Base-by-base conservation (phyloP, 2,797 vertebrate genomes). In the Ciconia nigra region DNA sequence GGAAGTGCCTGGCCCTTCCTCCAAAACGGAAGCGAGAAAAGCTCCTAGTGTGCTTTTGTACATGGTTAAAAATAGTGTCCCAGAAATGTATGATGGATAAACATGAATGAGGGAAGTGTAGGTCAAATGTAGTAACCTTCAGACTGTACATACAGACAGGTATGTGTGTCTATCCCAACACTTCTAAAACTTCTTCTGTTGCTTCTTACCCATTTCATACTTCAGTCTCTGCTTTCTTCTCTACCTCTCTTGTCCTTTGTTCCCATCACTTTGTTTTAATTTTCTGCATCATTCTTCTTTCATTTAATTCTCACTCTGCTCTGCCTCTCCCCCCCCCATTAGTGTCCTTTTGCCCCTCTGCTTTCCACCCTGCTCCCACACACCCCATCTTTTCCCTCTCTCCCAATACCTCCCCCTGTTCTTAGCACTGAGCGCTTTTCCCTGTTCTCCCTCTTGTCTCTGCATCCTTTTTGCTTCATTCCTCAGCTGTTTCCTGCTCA, bases 11-110 rank as follows among this genome's bases (percentile, higher is more conserved):
- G 80, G 57, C 47, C 88, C 67, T 92, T 82, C 80, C 77, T 96
- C 83, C 74, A 86, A 96, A 93, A 93, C 89, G 84, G 39, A 83
- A 93, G 76, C 7, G 13, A 90, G 89, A 87, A 94, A 87, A 91
- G 46, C 67, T 91, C 59, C 51, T 77, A 13, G 41, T 73, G 63
- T 72, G 80, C 55, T 87, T 89, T 51, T 87, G 41, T 81, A 69
- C 26, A 5, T 33, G 59, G 76, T 76, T 94, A 92, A 97, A 96
- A 96, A 94, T 92, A 92, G 51, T 4, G 5, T 88, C 70, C 63
- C 42, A 87, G 86, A 77, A 42, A 87, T 65, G 44, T 29, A 29
- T 86, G 79, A 83, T 88, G 54, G 77, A 82, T 93, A 90, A 95
- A 90, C 63, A 84, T 82, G 89, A 95, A 95, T 86, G 83, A 91